Evolutionary conservation across 53 echinoderm and acorn worm species (phyloP).

Genomic region (Temnopleurus reevesii): DNA sequence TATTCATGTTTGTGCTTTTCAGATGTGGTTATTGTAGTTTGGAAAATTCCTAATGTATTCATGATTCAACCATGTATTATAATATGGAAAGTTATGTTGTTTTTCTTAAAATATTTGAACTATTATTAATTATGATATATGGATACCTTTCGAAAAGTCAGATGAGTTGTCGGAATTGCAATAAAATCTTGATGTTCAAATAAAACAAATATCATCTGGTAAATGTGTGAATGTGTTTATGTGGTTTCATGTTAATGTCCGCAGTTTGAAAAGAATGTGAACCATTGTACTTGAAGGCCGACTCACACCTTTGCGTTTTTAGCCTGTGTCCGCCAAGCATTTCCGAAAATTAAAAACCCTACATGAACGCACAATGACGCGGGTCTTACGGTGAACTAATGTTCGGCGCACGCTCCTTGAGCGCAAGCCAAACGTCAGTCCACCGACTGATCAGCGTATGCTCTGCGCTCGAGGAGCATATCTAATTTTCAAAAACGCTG

Average conservation of each 20-base stretch:
- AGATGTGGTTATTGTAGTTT: neutral
- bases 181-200: constrained; percentile 47
- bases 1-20: too few species aligned
- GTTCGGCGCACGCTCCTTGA: too few species aligned
- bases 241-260: neutral
- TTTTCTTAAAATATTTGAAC: neutral
- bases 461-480: too few species aligned
- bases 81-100: neutral
- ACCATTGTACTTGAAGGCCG: too few species aligned
- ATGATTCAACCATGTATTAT: neutral
- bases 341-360: too few species aligned
- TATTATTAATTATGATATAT: neutral
- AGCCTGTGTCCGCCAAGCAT: too few species aligned
- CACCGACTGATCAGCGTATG: too few species aligned
- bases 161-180: constrained; percentile 35
- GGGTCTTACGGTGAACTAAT: neutral
- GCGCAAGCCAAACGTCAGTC: too few species aligned
- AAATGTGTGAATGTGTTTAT: neutral
- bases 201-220: neutral
- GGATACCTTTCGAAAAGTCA: neutral
- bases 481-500: too few species aligned
- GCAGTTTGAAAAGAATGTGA: too few species aligned
- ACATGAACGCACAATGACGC: neutral
- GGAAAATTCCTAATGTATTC: neutral
- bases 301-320: too few species aligned